Conservation (phyloP, 23 tunicate species). For the Phallusia fumigata region DNA sequence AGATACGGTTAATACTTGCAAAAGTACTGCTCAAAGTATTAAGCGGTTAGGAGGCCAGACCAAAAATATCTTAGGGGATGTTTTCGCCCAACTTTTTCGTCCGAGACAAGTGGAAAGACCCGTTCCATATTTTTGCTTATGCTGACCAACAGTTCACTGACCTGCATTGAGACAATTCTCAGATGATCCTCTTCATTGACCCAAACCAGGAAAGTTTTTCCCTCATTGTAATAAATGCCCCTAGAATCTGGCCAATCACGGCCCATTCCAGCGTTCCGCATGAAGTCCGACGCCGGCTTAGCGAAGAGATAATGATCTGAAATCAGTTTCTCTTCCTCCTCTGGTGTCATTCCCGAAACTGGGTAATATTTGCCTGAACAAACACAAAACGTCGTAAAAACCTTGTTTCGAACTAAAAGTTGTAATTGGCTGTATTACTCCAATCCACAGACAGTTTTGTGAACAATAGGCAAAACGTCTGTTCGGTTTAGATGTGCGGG, state of each 20-base stretch:
- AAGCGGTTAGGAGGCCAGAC: too few species aligned
- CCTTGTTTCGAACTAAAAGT: too few species aligned
- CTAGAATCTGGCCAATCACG: slow-evolving; percentile 55
- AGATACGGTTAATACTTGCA: too few species aligned
- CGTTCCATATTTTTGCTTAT: background rate
- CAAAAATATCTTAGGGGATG: too few species aligned
- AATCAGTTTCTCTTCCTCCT: slow-evolving; percentile 30
- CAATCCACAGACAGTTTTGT: too few species aligned
- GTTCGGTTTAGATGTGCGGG: too few species aligned
- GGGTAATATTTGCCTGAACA: slow-evolving; percentile 1
- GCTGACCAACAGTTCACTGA: background rate
- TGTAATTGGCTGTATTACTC: too few species aligned
- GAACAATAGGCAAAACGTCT: too few species aligned
- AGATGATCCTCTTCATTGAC: slow-evolving; percentile 48
- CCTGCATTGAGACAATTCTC: slow-evolving; percentile 51
- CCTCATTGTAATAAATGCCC: slow-evolving; percentile 31
- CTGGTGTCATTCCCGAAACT: slow-evolving; percentile 9
- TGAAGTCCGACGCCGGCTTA: slow-evolving; percentile 24
- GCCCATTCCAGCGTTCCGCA: slow-evolving; percentile 39
- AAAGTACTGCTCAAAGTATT: too few species aligned
- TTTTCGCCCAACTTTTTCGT: too few species aligned
- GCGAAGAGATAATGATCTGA: slow-evolving; percentile 31
- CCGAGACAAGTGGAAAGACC: too few species aligned
- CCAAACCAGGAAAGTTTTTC: slow-evolving; percentile 31
- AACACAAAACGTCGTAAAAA: background rate